Conservation (phyloP, 2,888 invertebrate genomes). For the Agrotis exclamationis region DNA sequence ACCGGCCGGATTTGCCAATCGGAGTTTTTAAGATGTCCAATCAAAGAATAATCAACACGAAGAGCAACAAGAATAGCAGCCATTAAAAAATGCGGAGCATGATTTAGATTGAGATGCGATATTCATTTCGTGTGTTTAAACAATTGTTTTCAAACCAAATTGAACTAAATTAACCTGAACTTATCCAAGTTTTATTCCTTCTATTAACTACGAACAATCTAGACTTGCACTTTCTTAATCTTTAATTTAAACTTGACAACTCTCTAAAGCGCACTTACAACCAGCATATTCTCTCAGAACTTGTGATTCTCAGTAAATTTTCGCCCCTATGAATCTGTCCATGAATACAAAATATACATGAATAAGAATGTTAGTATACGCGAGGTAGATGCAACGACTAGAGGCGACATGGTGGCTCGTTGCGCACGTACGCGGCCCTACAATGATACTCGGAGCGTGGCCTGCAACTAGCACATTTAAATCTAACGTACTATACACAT, state of each 20-base stretch:
- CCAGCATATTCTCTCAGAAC: constrained; percentile 32
- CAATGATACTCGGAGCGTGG: constrained; percentile 66
- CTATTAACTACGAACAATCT: not conserved
- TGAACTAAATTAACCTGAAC: no score
- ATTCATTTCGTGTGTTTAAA: no score
- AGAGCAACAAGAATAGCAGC: no score
- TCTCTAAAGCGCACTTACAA: constrained; percentile 41
- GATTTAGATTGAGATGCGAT: no score
- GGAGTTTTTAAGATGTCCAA: no score
- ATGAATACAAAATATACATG: constrained; percentile 66
- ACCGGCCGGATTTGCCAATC: no score
- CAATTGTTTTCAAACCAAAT: no score
- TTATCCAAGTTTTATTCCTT: not conserved
- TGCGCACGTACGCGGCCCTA: constrained; percentile 67
- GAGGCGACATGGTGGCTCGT: constrained; percentile 58
- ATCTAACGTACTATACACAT: constrained; percentile 57
- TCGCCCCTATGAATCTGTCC: constrained; percentile 57
- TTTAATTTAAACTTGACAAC: constrained; percentile 32
- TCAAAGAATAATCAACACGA: no score
- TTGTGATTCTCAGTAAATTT: constrained; percentile 49
- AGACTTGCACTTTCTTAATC: constrained; percentile 3
- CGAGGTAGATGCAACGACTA: constrained; percentile 51
- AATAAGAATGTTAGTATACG: constrained; percentile 56
- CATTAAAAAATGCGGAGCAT: no score
- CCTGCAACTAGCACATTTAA: constrained; percentile 65